phyloP scores from a whole-genome alignment of 2,113 vertebrate species.

The Hemichromis elongatus region DNA sequence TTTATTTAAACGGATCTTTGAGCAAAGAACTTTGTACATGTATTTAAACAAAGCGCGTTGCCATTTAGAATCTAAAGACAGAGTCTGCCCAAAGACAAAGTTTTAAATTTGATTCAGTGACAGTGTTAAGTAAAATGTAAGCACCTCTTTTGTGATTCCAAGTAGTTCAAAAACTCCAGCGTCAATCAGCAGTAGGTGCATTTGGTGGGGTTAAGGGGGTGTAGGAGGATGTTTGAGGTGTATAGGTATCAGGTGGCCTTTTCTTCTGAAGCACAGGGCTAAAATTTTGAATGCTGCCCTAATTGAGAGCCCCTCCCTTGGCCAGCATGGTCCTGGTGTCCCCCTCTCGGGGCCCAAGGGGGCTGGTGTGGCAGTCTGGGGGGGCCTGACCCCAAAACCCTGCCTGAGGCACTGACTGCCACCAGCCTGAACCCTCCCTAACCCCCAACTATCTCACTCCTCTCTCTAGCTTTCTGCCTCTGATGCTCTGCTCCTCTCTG shows the following conservation, averaged over 20 bases:
- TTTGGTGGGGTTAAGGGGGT: background rate
- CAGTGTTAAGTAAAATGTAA: constrained; percentile 14
- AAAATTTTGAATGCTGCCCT: constrained; percentile 53
- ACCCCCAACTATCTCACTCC: constrained; percentile 43
- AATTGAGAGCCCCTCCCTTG: constrained; percentile 65
- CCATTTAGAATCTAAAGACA: background rate
- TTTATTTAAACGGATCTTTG: background rate
- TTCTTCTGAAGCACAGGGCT: constrained; percentile 42
- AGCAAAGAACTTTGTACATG: background rate
- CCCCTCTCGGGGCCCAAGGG: constrained; percentile 42
- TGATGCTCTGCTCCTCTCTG: constrained; percentile 58
- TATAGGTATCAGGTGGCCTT: constrained; percentile 64
- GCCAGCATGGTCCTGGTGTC: constrained; percentile 56
- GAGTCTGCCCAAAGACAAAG: background rate
- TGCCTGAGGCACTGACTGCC: constrained; percentile 70
- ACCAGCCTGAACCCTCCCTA: constrained; percentile 68
- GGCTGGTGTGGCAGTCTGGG: constrained; percentile 56
- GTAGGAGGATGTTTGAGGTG: constrained; percentile 42
- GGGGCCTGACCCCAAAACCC: constrained; percentile 71
- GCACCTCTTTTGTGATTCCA: background rate
- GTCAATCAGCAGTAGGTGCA: background rate
- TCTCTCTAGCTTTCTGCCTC: constrained; percentile 42
- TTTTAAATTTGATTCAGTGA: background rate
- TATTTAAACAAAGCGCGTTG: background rate
- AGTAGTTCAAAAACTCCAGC: background rate